Evolutionary conservation across 2,888 invertebrate species (phyloP).

Genomic region (Sinelater perroti): DNA sequence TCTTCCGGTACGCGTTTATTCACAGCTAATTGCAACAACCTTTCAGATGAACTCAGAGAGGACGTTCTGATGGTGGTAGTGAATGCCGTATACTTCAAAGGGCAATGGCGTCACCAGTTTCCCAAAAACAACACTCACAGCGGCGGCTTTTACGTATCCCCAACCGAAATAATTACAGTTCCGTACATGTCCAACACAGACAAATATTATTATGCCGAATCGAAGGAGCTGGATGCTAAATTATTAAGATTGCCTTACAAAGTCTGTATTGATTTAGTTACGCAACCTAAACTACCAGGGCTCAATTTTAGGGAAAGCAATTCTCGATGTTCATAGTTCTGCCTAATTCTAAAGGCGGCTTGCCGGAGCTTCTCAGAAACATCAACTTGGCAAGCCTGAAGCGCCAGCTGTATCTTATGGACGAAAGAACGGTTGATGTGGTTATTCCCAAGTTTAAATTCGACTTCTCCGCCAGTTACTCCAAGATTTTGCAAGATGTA

Average conservation of each 20-base stretch:
- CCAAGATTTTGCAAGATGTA: constrained; percentile 70
- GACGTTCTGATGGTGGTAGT: constrained; percentile 72
- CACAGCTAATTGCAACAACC: too few relatives aligned
- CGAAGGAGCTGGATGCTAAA: constrained; percentile 71
- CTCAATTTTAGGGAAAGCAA: constrained; percentile 69
- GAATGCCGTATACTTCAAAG: constrained; percentile 84
- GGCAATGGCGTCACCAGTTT: constrained; percentile 79
- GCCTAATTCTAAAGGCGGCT: constrained; percentile 71
- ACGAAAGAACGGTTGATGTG: constrained; percentile 68
- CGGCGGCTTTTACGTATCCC: constrained; percentile 69
- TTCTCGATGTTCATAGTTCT: constrained; percentile 78
- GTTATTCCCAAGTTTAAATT: constrained; percentile 79
- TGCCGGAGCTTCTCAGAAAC: constrained; percentile 67
- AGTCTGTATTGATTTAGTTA: constrained; percentile 62
- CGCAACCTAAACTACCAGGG: too few relatives aligned
- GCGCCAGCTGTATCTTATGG: constrained; percentile 67
- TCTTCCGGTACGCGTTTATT: too few relatives aligned
- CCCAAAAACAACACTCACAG: constrained; percentile 67
- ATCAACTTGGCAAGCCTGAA: constrained; percentile 67
- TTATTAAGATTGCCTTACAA: constrained; percentile 78
- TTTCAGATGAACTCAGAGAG: constrained; percentile 67
- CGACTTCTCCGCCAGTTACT: constrained; percentile 71
- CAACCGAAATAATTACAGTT: constrained; percentile 61
- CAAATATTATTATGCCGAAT: constrained; percentile 72
- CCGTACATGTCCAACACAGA: constrained; percentile 76